These are phyloP conservation scores for Mionectes macconnelli DNA, from an alignment of 2,113 vertebrate genomes.

Conservation along the genomic window DNA sequence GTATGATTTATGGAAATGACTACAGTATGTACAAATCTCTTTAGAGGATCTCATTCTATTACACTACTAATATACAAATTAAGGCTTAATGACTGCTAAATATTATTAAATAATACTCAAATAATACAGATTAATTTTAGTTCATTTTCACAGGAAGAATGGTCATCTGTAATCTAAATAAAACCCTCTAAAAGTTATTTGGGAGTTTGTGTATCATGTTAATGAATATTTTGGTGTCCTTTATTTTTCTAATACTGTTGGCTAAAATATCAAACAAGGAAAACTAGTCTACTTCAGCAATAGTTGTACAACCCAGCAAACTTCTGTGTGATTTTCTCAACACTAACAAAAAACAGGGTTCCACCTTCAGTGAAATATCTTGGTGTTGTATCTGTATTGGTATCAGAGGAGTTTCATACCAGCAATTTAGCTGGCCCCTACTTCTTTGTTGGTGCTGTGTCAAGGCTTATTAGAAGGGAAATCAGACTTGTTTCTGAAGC, in stretches of 20 bases:
- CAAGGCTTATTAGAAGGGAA: not conserved
- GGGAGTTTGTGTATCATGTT: not conserved
- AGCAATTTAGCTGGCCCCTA: not conserved
- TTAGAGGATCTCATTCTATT: not conserved
- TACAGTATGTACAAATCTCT: not conserved
- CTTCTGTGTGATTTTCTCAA: not conserved
- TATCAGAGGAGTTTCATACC: not conserved
- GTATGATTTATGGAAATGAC: not conserved
- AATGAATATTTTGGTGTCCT: not conserved
- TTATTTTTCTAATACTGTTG: not conserved
- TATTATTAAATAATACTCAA: not conserved
- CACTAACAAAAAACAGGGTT: not conserved
- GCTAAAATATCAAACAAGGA: not conserved
- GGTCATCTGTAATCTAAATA: not conserved
- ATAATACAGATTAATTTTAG: not conserved
- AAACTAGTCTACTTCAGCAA: not conserved
- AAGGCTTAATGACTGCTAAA: not conserved
- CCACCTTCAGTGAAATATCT: not conserved
- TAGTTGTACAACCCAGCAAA: not conserved
- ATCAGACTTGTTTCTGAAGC: not conserved
- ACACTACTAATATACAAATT: not conserved
- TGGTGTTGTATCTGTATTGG: not conserved
- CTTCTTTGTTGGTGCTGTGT: not conserved
- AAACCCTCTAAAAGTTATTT: not conserved
- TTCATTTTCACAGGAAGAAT: not conserved